Evolutionary conservation across 2,888 invertebrate species (phyloP).

Genomic region (Euproctis similis): DNA sequence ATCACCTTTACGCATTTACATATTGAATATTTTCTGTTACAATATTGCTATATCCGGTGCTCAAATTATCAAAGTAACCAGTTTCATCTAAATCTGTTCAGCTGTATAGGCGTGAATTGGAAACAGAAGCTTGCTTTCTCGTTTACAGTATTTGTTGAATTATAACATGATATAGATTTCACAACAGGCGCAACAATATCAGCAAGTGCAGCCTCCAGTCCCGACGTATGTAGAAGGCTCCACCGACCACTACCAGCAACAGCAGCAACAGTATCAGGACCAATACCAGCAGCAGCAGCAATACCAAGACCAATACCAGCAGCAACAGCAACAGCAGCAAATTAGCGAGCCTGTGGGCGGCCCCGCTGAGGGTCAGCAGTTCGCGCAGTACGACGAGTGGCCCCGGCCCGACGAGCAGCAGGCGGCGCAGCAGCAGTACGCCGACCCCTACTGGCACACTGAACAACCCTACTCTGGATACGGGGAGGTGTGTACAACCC

Average conservation of each 20-base stretch:
- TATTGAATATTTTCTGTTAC: too few species aligned
- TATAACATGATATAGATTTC: too few species aligned
- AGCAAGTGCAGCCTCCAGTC: constrained; percentile 15
- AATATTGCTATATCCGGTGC: too few species aligned
- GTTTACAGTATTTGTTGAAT: too few species aligned
- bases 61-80: too few species aligned
- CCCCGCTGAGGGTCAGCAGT: constrained; percentile 12
- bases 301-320: constrained; percentile 6
- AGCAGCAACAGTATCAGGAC: constrained; percentile 28
- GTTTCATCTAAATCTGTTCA: too few species aligned
- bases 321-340: too few species aligned
- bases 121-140: too few species aligned
- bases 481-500: constrained; percentile 42
- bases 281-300: constrained; percentile 30
- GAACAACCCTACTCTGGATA: constrained; percentile 33
- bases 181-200: constrained; percentile 32
- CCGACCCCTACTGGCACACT: constrained; percentile 43
- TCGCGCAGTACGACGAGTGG: constrained; percentile 25
- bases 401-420: constrained; percentile 24
- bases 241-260: too few species aligned
- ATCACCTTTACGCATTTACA: too few species aligned
- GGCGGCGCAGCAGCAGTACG: constrained; percentile 32
- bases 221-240: constrained; percentile 21
- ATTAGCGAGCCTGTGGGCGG: too few species aligned
- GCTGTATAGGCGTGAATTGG: too few species aligned